Base-by-base conservation (phyloP, 2,888 invertebrate genomes). In the Drosophila birchii region DNA sequence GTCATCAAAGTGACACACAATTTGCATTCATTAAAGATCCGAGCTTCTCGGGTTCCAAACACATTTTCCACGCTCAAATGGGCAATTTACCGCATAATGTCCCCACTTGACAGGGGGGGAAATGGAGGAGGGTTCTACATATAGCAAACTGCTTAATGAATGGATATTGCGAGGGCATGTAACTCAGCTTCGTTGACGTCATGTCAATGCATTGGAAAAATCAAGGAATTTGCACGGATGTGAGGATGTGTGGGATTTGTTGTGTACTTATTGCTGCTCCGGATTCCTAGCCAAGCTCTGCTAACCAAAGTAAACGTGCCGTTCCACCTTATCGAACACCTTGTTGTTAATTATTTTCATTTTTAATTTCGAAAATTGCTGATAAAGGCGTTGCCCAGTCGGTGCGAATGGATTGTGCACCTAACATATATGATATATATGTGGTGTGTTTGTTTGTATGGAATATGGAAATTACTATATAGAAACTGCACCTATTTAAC, bases 151-250 rank as follows among this genome's bases (percentile, higher is more conserved):
- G 64, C 41, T 44, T 23, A 53, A 23, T 53, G 64, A 75, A 54
- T 44, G 63, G 8, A 49, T 72, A 54, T 66, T 47, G 38, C 62
- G 39, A 41, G 34, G 29, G 18, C 29, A 12, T 53, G 56, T 26
- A 53, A 57, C 45, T 32, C 14, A 57, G 45, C 53, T 41, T 1
- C 44, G 11, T 47, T 72, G 57, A 73, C 66, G 72, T 72, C 75
- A 72, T 23, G n/a, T 41, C 39, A 32, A n/a, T 34, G 68, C 29
- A 66, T 34, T 34, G 61, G 36, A 59, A 47, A 34, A 63, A 73
- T 77, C 58, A 36, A 18, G 58, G 63, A 69, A 78, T 77, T 73
- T 32, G 49, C 64, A 36, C 62, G 26, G 49, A 49, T 68, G 53
- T 61, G 64, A 51, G 72, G 36, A 8, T 23, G 23, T 11, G 4